phyloP scores from a whole-genome alignment of 2,797 vertebrate genomes.

The Liparis tanakae region DNA sequence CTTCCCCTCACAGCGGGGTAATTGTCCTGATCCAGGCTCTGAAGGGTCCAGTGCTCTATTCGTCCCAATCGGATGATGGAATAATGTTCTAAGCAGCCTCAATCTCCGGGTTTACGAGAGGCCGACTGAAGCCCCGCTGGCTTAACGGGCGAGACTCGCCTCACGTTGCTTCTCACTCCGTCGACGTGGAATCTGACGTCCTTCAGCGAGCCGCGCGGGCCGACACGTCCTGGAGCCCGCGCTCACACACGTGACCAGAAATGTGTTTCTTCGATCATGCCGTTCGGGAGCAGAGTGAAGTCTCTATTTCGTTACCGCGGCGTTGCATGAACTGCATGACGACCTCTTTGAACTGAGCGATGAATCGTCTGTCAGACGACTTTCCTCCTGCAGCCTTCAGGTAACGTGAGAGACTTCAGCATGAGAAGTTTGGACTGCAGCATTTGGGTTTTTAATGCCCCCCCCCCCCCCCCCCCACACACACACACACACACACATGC shows the following conservation, averaged over 20 bases:
- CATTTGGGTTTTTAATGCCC: not conserved
- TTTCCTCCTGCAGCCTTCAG: not conserved
- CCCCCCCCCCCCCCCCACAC: too few species aligned
- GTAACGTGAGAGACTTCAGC: not conserved
- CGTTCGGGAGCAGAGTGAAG: not conserved
- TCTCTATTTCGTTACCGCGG: not conserved
- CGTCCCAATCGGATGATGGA: conserved; percentile 67
- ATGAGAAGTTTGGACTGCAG: not conserved
- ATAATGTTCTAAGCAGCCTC: conserved; percentile 62
- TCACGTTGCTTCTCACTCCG: conserved; percentile 41
- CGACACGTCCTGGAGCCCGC: conserved; percentile 8
- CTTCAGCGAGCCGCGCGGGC: conserved; percentile 1
- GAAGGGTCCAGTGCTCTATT: conserved; percentile 51
- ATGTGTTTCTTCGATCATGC: not conserved
- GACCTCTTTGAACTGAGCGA: not conserved
- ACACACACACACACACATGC: too few species aligned
- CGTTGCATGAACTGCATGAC: not conserved
- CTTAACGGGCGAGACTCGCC: conserved; percentile 56
- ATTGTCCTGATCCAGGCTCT: conserved; percentile 73
- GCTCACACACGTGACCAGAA: not conserved
- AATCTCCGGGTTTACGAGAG: conserved; percentile 57
- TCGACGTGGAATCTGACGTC: conserved; percentile 29
- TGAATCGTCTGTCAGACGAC: not conserved
- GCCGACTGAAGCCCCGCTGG: conserved; percentile 58
- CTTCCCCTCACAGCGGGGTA: conserved; percentile 70